phyloP scores from a whole-genome alignment of 2,797 vertebrate genomes.

The Onychomys torridus region DNA sequence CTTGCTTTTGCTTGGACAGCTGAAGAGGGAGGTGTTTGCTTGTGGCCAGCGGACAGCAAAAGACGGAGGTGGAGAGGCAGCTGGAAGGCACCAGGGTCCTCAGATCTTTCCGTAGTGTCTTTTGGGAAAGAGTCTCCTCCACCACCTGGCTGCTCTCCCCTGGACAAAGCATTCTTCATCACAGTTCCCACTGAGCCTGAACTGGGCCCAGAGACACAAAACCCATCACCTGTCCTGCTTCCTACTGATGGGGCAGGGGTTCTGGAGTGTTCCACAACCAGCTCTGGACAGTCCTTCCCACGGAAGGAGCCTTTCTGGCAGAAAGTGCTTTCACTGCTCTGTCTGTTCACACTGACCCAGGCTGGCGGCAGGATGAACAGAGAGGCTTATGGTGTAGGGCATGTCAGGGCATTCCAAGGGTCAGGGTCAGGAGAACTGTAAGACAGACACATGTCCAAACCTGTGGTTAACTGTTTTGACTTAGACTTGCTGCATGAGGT shows the following conservation, averaged over 20 bases:
- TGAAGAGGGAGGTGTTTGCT: background rate
- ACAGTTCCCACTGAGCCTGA: background rate
- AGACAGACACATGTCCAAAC: slow-evolving; percentile 29
- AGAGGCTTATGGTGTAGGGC: slow-evolving; percentile 48
- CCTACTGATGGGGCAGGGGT: background rate
- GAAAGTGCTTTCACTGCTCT: background rate
- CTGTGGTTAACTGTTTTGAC: slow-evolving; percentile 37
- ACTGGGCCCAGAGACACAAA: background rate
- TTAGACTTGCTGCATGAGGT: background rate
- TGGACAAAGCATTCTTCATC: background rate
- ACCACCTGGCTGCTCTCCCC: background rate
- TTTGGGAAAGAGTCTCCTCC: background rate
- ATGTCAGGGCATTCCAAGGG: slow-evolving; percentile 37
- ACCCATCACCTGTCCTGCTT: background rate
- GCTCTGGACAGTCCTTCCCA: background rate
- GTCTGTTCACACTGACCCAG: slow-evolving; percentile 65
- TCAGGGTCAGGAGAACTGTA: slow-evolving; percentile 38
- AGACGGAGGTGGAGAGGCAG: accelerated
- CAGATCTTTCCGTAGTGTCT: background rate
- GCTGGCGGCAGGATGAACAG: slow-evolving; percentile 52
- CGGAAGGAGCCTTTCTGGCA: background rate
- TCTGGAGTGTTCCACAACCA: no score
- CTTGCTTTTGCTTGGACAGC: background rate
- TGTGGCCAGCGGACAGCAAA: background rate
- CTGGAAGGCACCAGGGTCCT: background rate